Conservation (phyloP, 2,113 vertebrate species). For the Loxodonta africana region DNA sequence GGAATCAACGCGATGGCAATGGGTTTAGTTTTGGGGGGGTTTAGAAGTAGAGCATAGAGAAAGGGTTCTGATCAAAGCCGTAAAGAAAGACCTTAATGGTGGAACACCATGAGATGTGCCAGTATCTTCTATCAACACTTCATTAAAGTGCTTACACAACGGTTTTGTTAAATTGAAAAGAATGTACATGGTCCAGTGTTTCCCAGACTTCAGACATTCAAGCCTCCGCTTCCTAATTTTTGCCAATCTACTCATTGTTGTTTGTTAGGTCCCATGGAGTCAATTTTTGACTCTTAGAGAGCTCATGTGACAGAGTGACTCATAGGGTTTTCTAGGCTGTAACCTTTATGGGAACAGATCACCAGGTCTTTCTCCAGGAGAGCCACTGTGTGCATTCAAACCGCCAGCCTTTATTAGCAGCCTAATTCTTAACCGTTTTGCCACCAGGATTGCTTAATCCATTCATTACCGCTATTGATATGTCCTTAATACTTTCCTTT, state of each 20-base stretch:
- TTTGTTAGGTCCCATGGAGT: too few relatives aligned
- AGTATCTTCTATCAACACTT: constrained; percentile 49
- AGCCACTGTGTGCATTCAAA: too few relatives aligned
- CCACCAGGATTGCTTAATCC: neutral
- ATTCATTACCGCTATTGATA: neutral
- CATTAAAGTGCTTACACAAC: constrained; percentile 40
- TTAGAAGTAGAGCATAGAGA: neutral
- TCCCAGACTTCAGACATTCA: neutral
- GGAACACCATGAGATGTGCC: constrained; percentile 39
- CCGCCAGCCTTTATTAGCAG: neutral
- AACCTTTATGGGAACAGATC: too few relatives aligned
- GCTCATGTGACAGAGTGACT: too few relatives aligned
- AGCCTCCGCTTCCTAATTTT: neutral
- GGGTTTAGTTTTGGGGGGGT: too few relatives aligned
- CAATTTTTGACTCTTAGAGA: too few relatives aligned
- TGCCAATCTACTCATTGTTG: neutral
- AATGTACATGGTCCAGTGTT: constrained; percentile 58
- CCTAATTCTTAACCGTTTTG: neutral
- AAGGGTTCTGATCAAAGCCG: neutral
- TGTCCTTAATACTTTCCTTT: neutral
- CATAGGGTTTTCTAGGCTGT: too few relatives aligned
- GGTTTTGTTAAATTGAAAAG: constrained; percentile 77
- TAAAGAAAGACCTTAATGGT: neutral
- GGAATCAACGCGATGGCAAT: too few relatives aligned
- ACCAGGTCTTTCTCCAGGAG: too few relatives aligned